phyloP scores from a whole-genome alignment of 2,113 vertebrate genomes.

The Bucco capensis region DNA sequence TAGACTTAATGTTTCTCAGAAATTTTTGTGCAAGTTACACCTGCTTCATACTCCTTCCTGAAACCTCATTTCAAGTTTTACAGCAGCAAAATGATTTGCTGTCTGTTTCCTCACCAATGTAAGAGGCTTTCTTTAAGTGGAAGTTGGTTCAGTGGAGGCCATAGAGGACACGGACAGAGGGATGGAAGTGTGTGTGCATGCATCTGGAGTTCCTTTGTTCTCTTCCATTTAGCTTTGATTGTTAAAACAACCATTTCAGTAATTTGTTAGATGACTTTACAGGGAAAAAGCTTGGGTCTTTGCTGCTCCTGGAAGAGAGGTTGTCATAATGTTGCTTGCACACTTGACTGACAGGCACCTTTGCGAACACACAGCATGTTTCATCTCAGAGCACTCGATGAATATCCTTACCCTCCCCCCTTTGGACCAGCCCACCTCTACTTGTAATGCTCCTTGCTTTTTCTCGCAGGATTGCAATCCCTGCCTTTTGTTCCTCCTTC shows the following conservation, averaged over 20 bases:
- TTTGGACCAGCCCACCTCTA: neutral
- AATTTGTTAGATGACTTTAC: slow-evolving; percentile 31
- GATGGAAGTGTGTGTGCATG: neutral
- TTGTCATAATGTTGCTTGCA: slow-evolving; percentile 32
- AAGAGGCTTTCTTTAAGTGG: neutral
- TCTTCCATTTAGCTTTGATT: slow-evolving; percentile 36
- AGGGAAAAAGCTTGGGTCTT: neutral
- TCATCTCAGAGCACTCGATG: slow-evolving; percentile 29
- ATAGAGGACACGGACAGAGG: neutral
- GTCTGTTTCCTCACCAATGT: neutral
- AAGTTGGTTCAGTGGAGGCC: neutral
- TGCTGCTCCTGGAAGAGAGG: slow-evolving; percentile 3
- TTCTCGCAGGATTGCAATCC: slow-evolving; percentile 31
- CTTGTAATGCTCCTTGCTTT: slow-evolving; percentile 18
- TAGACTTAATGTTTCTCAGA: neutral
- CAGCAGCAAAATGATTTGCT: neutral
- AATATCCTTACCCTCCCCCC: slow-evolving; percentile 13
- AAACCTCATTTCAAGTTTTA: neutral
- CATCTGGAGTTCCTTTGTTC: slow-evolving; percentile 36
- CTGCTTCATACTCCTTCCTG: neutral
- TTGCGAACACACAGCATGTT: neutral
- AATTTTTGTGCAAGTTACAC: neutral
- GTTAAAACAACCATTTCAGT: slow-evolving; percentile 43
- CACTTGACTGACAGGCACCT: slow-evolving; percentile 47
- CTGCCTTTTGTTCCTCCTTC: slow-evolving; percentile 48